Conservation (phyloP, 2,797 vertebrate species). For the Sarcophilus harrisii region DNA sequence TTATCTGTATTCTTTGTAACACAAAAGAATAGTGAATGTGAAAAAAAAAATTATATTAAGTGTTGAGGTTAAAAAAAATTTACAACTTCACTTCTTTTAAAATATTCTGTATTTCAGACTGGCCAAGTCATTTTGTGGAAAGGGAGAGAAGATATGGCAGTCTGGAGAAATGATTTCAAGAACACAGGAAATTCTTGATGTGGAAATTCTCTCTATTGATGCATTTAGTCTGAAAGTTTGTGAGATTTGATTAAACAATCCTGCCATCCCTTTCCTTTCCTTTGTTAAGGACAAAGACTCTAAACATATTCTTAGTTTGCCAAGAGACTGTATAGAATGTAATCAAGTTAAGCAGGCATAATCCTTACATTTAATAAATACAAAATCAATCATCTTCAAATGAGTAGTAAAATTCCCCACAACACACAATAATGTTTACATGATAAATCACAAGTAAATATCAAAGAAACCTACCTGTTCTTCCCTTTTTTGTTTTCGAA, state of each 20-base stretch:
- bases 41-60: background rate
- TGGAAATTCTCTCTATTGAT: background rate
- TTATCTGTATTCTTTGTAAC: background rate
- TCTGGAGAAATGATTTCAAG: background rate
- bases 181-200: background rate
- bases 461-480: constrained; percentile 89
- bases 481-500: constrained; percentile 95
- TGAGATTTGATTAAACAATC: background rate
- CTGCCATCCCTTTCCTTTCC: background rate
- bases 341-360: constrained; percentile 44
- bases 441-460: constrained; percentile 40
- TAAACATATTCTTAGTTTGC: constrained; percentile 5
- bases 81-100: background rate
- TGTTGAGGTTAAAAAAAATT: background rate
- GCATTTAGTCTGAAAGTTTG: background rate
- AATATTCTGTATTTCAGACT: background rate
- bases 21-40: background rate
- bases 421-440: background rate
- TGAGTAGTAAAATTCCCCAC: constrained; percentile 32
- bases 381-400: constrained; percentile 43
- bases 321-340: constrained; percentile 14
- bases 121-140: background rate
- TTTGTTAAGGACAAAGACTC: background rate
- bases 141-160: background rate
- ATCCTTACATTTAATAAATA: constrained; percentile 43